Evolutionary conservation across 2,888 invertebrate species (phyloP), one percentile per base, ranked within the genome.

Genomic region (Caenorhabditis uteleia): DNA sequence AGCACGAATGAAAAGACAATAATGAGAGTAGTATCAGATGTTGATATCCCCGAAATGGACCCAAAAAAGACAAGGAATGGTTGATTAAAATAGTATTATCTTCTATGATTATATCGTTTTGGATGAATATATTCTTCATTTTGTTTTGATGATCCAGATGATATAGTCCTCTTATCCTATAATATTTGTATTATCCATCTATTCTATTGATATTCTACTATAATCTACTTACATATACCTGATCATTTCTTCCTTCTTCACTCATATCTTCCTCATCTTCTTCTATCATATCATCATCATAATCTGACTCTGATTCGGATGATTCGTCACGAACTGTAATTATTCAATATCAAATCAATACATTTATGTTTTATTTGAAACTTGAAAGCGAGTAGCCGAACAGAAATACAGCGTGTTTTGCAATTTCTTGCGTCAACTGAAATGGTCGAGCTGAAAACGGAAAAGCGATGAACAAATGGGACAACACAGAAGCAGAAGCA

Each of bases 191-290:
- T 26, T 27, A 29, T 14, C 14, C 18, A n/a, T 27, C n/a, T 29
- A 3, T 6, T 16, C 16, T 6, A 44, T 44, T 44, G 7, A 26
- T 31, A 29, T 27, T 31, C 26, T 6, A 18, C 7, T 16, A 44
- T 26, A n/a, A n/a, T 18, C 7, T 26, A 16, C 72, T 64, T 39
- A 69, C 68, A 58, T 72, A 72, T 42, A 74, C 69, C 44, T 73
- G 73, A 60, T 75, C 75, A 39, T 67, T 71, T 21, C 74, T 27
- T 38, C 49, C 67, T 47, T 77, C 77, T 21, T 71, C 69, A 40
- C 68, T 68, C 31, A 72, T 27, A 34, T 82, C 83, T 39, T 81
- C 82, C 40, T 82, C 82, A 25, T 83, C 82, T 42, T 81, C 80
- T 43, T 77, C 79, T 21, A 82, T 72, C 51, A 77, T 73, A 42